A percentile compares a stretch with the other conserved stretches of the same genome.
Evolutionary conservation across 2,797 vertebrate species (phyloP).

Genomic region (Chelonia mydas): DNA sequence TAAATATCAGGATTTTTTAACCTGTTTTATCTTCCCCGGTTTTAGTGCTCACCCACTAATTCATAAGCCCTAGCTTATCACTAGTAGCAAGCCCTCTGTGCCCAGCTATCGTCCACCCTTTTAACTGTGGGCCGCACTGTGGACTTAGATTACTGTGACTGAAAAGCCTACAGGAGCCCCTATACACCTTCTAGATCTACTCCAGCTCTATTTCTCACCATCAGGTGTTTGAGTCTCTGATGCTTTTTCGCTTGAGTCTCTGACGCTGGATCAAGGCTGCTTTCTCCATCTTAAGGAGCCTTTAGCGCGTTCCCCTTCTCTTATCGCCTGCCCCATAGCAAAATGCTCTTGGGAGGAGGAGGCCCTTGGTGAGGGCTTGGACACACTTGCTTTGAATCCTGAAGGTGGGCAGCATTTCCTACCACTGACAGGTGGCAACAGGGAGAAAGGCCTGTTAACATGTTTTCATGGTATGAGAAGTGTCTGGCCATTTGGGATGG

Average conservation of each 20-base stretch:
- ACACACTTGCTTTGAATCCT: not conserved
- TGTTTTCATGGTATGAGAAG: not conserved
- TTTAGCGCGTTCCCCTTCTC: not conserved
- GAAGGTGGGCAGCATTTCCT: conserved; percentile 8
- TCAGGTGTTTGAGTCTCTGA: not conserved
- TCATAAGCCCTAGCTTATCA: not conserved
- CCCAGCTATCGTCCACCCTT: no score
- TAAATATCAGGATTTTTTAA: not conserved
- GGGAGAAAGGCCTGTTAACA: not conserved
- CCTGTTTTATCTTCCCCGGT: conserved; percentile 13
- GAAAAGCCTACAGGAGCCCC: not conserved
- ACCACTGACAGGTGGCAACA: not conserved
- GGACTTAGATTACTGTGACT: not conserved
- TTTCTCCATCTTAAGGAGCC: not conserved
- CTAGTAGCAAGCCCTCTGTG: no score
- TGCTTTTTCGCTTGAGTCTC: not conserved
- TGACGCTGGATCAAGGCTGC: not conserved
- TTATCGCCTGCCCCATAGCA: not conserved
- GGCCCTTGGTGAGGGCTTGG: not conserved
- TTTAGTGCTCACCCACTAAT: conserved; percentile 34
- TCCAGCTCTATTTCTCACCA: not conserved
- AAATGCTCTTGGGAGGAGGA: not conserved
- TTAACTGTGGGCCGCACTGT: not conserved
- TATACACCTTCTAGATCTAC: not conserved
- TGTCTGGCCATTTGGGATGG: not conserved